Evolutionary conservation across 2,113 vertebrate species (phyloP).

Genomic region (Scytalopus superciliaris): DNA sequence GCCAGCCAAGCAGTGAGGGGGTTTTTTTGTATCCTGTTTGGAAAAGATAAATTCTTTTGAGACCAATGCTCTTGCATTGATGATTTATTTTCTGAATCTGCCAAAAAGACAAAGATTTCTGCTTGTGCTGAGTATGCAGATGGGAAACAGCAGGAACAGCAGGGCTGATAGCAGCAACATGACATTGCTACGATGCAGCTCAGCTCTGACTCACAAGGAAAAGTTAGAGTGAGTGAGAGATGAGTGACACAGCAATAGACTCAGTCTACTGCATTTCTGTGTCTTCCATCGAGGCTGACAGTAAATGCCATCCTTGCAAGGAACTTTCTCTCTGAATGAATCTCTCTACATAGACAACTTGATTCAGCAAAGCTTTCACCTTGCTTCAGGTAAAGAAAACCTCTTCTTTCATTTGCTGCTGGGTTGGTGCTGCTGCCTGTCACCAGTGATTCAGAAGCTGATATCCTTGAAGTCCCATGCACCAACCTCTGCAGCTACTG

Average conservation of each 20-base stretch:
- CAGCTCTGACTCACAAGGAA: conserved; percentile 11
- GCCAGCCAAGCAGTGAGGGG: neutral
- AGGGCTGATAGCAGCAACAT: neutral
- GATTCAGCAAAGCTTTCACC: neutral
- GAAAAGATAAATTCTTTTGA: conserved; percentile 6
- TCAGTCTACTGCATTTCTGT: neutral
- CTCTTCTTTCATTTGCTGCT: neutral
- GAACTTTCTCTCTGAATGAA: neutral
- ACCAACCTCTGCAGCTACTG: neutral
- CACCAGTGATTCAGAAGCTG: neutral
- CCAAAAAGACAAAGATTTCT: neutral
- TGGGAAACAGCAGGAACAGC: neutral
- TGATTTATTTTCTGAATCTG: neutral
- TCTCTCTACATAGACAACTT: neutral
- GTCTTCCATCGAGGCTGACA: neutral
- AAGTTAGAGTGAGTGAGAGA: neutral
- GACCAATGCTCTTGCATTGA: neutral
- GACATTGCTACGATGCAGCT: neutral
- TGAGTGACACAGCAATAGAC: neutral
- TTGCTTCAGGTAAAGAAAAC: neutral
- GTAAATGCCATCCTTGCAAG: neutral
- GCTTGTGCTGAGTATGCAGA: neutral
- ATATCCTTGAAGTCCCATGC: accelerated
- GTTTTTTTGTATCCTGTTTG: conserved; percentile 14
- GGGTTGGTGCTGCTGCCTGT: neutral